Percentiles rank a stretch among this genome's conserved stretches.
These are phyloP conservation scores for Psittacula cyanocephala DNA, from an alignment of 2,113 vertebrate genomes.

Conservation along the genomic window DNA sequence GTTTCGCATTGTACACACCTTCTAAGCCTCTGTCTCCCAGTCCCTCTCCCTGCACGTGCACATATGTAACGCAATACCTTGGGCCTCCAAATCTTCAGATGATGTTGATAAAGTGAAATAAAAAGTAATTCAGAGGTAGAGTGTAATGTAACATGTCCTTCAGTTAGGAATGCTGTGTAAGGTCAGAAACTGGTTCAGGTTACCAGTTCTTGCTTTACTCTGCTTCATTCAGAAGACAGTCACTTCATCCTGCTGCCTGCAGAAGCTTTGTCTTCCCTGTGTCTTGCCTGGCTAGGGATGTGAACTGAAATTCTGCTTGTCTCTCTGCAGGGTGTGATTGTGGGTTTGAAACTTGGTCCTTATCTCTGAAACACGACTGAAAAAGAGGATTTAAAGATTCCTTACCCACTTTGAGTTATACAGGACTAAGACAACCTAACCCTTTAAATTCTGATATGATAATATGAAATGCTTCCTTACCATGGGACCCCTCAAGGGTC, in stretches of 20 bases:
- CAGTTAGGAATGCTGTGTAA: not conserved
- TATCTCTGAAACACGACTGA: not conserved
- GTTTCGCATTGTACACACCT: not conserved
- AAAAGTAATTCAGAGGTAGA: not conserved
- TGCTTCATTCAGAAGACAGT: not conserved
- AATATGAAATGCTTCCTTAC: not conserved
- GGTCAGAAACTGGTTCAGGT: not conserved
- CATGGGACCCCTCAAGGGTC: not conserved
- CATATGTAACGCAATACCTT: rapidly evolving
- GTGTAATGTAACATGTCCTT: not conserved
- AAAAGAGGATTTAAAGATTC: not conserved
- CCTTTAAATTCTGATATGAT: not conserved
- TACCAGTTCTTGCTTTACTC: not conserved
- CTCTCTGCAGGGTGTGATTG: not conserved
- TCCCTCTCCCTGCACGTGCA: not conserved
- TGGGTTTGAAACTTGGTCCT: not conserved
- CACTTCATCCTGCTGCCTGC: not conserved
- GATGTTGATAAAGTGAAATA: not conserved
- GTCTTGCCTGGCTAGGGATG: rapidly evolving
- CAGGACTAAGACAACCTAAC: not conserved
- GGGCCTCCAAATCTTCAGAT: not conserved
- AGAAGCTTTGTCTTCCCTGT: not conserved
- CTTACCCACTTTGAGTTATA: not conserved
- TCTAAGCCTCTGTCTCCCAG: rapidly evolving
- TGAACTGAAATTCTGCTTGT: not conserved